Evolutionary conservation across 1,140 invertebrate species (phyloP), one percentile per base, ranked within the genome.

Genomic region (Cotesia vestalis): DNA sequence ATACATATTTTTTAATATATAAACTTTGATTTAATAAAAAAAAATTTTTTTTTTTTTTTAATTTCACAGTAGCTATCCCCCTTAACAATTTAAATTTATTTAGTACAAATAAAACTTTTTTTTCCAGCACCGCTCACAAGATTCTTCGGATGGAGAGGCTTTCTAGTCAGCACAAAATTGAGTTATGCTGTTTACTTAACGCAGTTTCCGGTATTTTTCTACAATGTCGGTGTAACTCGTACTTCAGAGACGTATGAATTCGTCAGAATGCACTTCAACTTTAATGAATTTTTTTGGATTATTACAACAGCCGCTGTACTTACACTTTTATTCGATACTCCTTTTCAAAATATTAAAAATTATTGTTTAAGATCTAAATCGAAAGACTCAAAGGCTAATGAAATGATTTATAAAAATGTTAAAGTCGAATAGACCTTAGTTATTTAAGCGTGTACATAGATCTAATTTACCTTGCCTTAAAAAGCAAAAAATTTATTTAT

Each of bases 121-220:
- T 52, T 78, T 82, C 4, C 64, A 90, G 90, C 86, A 70, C 84
- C 85, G 73, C 38, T 91, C 0, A 87, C 84, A 17, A 84, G 77
- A 75, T 64, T 90, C 51, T 88, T 89, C 55, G 86, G 88, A 3
- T 91, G 90, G 90, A 88, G 81, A 76, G 89, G 90, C 64, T 92
- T 91, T 74, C 80, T 90, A 69, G 84, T 92, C 14, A 89, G 88
- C 40, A 91, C 91, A 2, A 87, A 90, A 77, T 79, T 92, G 0
- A 90, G 91, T 71, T 92, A 92, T 75, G 89, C 91, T 9, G 82
- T 92, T 69, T 92, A 92, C 77, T 79, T 92, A 51, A 91, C 90
- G 40, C 91, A 92, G 75, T 92, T 92, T 79, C 91, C 91, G 9
- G 88, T 92, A 52, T 92, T 90, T 75, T 92, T 92, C 81, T 92